Percentiles rank a stretch among this genome's conserved stretches.
Evolutionary conservation across 2,888 invertebrate genomes (phyloP).

Genomic region (Ischnus inquisitorius): DNA sequence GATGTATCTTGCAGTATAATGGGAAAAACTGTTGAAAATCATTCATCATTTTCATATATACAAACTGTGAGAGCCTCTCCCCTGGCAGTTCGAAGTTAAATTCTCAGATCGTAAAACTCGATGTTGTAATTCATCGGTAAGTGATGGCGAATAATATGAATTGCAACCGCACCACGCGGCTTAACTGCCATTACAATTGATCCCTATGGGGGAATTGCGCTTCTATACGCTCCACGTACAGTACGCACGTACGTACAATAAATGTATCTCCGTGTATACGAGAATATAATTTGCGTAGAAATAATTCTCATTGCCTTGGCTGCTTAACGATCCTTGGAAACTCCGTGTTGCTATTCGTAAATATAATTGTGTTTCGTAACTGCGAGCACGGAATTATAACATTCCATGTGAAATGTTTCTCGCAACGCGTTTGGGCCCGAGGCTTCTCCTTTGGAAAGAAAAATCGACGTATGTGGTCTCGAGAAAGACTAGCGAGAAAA

Average conservation of each 20-base stretch:
- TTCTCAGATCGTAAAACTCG: conserved; percentile 35
- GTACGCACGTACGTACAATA: conserved; percentile 7
- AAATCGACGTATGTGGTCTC: not conserved
- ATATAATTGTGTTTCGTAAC: conserved; percentile 43
- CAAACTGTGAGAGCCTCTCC: conserved; percentile 3
- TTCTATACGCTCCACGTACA: conserved; percentile 6
- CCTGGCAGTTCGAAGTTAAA: not conserved
- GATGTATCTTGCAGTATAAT: conserved; percentile 14
- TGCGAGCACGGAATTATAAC: conserved; percentile 17
- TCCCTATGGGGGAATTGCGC: conserved; percentile 24
- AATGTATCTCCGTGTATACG: not conserved
- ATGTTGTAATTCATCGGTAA: conserved; percentile 47
- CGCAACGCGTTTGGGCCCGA: not conserved
- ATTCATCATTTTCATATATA: conserved; percentile 3
- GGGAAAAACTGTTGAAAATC: conserved; percentile 26
- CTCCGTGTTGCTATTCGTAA: conserved; percentile 19
- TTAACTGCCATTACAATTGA: conserved; percentile 41
- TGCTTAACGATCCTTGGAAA: conserved; percentile 40
- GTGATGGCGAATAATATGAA: conserved; percentile 43
- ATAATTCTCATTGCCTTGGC: conserved; percentile 40
- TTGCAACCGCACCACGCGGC: conserved; percentile 41
- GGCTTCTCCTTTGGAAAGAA: conserved; percentile 12
- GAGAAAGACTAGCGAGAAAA: not conserved
- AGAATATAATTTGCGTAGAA: conserved; percentile 47
- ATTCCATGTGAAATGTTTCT: conserved; percentile 20